Evolutionary conservation across 2,888 invertebrate genomes (phyloP), one percentile per base, ranked within the genome.

Genomic region (Dicyrtomina minuta): DNA sequence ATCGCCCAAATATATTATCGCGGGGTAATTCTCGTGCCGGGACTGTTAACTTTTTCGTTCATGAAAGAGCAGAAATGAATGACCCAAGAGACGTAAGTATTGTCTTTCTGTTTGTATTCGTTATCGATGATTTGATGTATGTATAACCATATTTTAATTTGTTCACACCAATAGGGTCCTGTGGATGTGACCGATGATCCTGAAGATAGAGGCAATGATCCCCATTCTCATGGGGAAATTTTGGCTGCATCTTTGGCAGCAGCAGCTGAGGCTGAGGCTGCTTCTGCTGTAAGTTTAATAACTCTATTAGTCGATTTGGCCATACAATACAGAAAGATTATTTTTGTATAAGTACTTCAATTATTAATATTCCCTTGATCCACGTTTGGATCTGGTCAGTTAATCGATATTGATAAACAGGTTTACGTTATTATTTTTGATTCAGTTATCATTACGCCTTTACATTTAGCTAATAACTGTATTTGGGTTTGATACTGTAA

Each of bases 1-100:
- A 68, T 49, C 51, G 74, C 49, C 74, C 74, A 12, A 74, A 73
- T 59, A 74, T 74, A 51, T 51, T 74, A 12, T 72, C 74, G 17
- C 46, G 73, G 22, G 62, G 61, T 22, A 66, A 55, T 17, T 15
- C 33, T 39, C 55, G 41, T 20, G 24, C 15, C 4, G 13, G 13
- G 4, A 55, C 15, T 58, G 55, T 33, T 41, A 55, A 44, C 22
- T 53, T 44, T 55, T 24, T n/a, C 22, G 56, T 33, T 8, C 15
- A 20, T 33, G 56, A 58, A 10, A 55, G 46, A 33, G 12, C 61
- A 15, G 68, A 68, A 26, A 43, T 39, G 26, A 43, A 51, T 24
- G 62, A 55, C 51, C 55, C 53, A 62, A 22, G 49, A 58, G 49
- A 68, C 22, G 51, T 68, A 41, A 49, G 61, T 60, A 17, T 41